phyloP scores from a whole-genome alignment of 2,888 invertebrate genomes.

The Cataglyphis rosenhaueri region DNA sequence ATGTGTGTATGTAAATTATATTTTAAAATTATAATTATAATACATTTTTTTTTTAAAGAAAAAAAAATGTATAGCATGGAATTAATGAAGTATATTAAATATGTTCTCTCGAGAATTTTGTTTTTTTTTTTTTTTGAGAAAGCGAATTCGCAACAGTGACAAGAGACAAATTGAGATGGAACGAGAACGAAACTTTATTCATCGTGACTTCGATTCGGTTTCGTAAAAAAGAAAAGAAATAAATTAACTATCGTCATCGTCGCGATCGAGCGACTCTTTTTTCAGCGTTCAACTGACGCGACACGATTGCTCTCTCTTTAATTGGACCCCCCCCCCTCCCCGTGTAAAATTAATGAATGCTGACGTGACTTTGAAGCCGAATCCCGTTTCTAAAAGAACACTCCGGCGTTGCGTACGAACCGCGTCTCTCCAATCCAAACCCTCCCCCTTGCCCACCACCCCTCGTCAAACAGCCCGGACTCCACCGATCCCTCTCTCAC shows the following conservation, averaged over 20 bases:
- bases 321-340: constrained; percentile 46
- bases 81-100: background rate
- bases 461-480: constrained; percentile 15
- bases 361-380: constrained; percentile 54
- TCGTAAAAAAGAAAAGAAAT: background rate
- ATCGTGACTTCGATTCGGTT: constrained; percentile 25
- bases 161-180: background rate
- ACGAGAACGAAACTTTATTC: constrained; percentile 19
- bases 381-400: constrained; percentile 24
- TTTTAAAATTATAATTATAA: background rate
- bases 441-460: background rate
- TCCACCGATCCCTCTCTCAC: background rate
- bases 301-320: constrained; percentile 35
- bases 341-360: constrained; percentile 63
- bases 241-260: background rate
- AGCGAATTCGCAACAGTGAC: background rate
- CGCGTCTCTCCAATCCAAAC: constrained; percentile 4
- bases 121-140: background rate
- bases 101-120: background rate
- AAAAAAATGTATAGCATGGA: background rate
- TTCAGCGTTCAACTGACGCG: constrained; percentile 7
- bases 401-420: constrained; percentile 20
- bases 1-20: background rate
- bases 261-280: background rate
- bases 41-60: background rate